Conservation (phyloP, 2,113 vertebrate genomes). For the Thamnophis sirtalis region DNA sequence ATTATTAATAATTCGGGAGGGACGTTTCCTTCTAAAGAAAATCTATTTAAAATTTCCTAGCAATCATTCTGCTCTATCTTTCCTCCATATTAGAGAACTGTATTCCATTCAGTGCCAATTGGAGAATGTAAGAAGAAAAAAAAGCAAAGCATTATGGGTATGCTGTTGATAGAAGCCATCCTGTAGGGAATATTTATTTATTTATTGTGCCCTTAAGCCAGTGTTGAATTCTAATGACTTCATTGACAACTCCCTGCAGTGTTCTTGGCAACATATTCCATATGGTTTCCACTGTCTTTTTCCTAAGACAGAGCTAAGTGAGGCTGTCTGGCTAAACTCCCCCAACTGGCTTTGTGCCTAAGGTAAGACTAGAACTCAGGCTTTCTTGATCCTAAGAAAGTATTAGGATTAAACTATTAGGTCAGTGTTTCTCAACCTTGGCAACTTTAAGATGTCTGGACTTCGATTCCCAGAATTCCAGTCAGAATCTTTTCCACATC, state of each 20-base stretch:
- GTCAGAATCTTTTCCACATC: not conserved
- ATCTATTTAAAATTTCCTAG: not conserved
- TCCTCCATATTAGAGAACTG: not conserved
- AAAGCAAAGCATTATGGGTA: not conserved
- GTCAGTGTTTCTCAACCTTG: not conserved
- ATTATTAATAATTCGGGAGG: not conserved
- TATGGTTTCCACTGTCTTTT: not conserved
- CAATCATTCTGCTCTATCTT: not conserved
- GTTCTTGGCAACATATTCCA: not conserved
- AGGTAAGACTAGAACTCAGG: not conserved
- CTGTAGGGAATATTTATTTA: not conserved
- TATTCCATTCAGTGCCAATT: not conserved
- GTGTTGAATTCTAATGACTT: not conserved
- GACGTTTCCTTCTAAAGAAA: not conserved
- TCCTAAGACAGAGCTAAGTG: not conserved
- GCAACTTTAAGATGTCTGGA: not conserved
- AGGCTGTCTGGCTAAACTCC: not conserved
- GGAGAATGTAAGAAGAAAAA: not conserved
- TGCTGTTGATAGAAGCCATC: not conserved
- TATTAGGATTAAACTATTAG: no score
- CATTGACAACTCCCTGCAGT: not conserved
- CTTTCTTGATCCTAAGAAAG: not conserved
- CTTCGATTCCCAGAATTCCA: not conserved
- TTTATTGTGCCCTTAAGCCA: not conserved
- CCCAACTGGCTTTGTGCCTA: not conserved